A percentile compares a stretch with the other conserved stretches of the same genome.
Conservation (phyloP, 2,797 vertebrate species). For the Danio choprae region DNA sequence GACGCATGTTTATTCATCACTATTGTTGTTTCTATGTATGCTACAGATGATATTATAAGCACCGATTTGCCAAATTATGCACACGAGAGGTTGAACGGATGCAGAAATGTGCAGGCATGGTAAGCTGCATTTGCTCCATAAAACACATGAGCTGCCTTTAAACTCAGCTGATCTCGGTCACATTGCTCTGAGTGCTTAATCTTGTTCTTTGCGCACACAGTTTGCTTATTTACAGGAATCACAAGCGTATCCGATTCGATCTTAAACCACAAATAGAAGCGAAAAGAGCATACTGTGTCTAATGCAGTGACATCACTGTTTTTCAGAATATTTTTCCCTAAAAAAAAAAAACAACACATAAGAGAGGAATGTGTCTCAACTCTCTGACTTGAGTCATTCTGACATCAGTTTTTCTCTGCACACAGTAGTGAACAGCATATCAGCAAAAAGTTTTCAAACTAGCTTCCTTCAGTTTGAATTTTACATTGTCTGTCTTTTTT, state of each 20-base stretch:
- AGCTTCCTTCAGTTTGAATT: background rate
- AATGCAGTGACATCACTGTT: background rate
- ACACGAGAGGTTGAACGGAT: background rate
- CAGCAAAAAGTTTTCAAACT: background rate
- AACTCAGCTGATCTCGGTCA: constrained; percentile 12
- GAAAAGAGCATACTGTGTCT: background rate
- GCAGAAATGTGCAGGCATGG: background rate
- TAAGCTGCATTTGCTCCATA: constrained; percentile 7
- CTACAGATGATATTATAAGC: background rate
- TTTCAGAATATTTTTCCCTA: background rate
- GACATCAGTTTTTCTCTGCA: background rate
- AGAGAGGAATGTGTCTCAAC: background rate
- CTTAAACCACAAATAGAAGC: background rate
- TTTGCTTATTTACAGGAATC: background rate
- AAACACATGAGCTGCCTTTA: constrained; percentile 29
- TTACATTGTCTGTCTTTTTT: too few relatives aligned
- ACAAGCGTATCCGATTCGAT: background rate
- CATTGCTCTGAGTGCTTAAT: background rate
- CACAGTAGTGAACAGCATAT: background rate
- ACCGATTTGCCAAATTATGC: background rate
- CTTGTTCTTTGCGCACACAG: background rate
- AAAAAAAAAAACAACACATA: background rate
- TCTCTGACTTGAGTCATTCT: background rate
- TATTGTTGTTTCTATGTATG: background rate
- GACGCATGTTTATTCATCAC: constrained; percentile 35